A percentile compares a stretch with the other conserved stretches of the same genome.
These are phyloP conservation scores for Phalacrocorax brasilianus DNA, from an alignment of 2,113 vertebrate species.

Conservation along the genomic window DNA sequence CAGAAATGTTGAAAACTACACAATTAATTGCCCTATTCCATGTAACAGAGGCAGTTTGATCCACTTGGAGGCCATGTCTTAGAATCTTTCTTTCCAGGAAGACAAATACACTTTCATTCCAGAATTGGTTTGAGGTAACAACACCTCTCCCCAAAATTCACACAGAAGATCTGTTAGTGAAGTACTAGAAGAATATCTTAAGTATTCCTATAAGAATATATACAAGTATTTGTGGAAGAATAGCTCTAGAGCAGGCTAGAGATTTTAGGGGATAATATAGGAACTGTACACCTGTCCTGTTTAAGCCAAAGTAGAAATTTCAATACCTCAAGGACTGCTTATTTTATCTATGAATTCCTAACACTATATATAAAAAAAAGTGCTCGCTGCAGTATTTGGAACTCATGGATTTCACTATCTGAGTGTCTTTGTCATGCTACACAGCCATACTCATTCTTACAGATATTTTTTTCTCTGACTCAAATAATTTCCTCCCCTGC, in stretches of 20 bases:
- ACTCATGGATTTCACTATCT: background rate
- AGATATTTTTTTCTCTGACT: background rate
- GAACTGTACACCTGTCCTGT: background rate
- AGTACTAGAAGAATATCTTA: background rate
- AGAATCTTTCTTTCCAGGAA: background rate
- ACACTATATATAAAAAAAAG: background rate
- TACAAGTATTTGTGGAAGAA: background rate
- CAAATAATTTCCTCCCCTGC: fast-evolving
- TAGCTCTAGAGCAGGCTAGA: background rate
- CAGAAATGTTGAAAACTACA: background rate
- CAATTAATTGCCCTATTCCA: background rate
- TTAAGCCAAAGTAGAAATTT: background rate
- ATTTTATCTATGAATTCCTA: background rate
- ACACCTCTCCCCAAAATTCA: background rate
- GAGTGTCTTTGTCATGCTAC: background rate
- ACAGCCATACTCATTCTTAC: background rate
- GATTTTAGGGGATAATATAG: background rate
- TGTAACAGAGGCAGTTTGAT: background rate
- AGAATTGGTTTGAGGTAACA: background rate
- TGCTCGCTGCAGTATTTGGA: background rate
- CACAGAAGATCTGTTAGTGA: background rate
- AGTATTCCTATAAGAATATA: background rate
- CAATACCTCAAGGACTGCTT: background rate
- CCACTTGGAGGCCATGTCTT: background rate
- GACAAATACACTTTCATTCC: background rate